Evolutionary conservation across 2,797 vertebrate genomes (phyloP).

Genomic region (Sebastes hopkinsi): DNA sequence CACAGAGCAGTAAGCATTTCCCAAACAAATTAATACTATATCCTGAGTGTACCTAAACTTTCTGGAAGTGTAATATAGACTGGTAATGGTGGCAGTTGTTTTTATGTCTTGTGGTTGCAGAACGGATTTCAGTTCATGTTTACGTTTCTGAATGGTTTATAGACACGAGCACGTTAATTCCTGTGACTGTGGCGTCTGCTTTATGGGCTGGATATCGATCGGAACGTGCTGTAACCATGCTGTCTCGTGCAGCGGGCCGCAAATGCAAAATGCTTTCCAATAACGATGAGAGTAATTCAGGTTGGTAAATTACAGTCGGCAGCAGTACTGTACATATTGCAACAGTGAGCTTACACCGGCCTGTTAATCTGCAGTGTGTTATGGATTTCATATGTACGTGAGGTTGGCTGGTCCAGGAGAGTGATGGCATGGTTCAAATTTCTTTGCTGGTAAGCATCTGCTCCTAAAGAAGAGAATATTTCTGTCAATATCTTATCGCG

Average conservation of each 20-base stretch:
- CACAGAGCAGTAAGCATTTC: slow-evolving; percentile 73
- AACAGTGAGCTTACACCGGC: slow-evolving; percentile 6
- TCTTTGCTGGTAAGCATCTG: slow-evolving; percentile 12
- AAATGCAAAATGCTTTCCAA: slow-evolving; percentile 67
- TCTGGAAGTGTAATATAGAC: slow-evolving; percentile 74
- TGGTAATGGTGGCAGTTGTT: slow-evolving; percentile 61
- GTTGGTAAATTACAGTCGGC: slow-evolving; percentile 60
- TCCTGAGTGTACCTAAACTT: slow-evolving; percentile 72
- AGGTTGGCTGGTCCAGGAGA: slow-evolving; percentile 12
- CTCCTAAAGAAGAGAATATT: slow-evolving; percentile 5
- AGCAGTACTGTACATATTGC: background rate
- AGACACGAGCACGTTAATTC: slow-evolving; percentile 35
- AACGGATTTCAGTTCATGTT: slow-evolving; percentile 57
- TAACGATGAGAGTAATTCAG: slow-evolving; percentile 60
- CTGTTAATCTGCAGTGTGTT: slow-evolving; percentile 17
- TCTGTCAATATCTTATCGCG: slow-evolving; percentile 5
- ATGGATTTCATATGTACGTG: slow-evolving; percentile 44
- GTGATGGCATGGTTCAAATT: slow-evolving; percentile 5
- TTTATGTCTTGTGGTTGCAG: slow-evolving; percentile 52
- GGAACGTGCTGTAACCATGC: slow-evolving; percentile 45
- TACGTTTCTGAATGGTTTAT: slow-evolving; percentile 48
- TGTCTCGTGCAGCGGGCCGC: slow-evolving; percentile 43
- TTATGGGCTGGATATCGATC: slow-evolving; percentile 61
- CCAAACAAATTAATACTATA: slow-evolving; percentile 75
- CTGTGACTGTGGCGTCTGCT: slow-evolving; percentile 60